Evolutionary conservation across 2,113 vertebrate species (phyloP).

Genomic region (Bettongia penicillata): DNA sequence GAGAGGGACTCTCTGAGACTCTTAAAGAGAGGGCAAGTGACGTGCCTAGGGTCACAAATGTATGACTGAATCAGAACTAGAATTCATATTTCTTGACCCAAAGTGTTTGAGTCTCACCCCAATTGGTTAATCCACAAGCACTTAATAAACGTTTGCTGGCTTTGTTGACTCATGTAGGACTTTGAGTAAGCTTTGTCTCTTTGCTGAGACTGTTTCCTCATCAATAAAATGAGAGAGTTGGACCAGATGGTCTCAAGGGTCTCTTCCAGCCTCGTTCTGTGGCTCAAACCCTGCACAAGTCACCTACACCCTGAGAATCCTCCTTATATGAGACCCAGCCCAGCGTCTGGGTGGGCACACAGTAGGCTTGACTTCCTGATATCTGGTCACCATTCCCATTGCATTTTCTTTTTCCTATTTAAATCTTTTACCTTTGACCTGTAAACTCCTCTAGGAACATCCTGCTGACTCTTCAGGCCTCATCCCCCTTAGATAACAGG

Average conservation of each 20-base stretch:
- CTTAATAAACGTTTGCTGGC: background rate
- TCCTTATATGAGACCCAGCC: background rate
- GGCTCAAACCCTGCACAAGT: background rate
- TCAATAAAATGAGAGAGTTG: background rate
- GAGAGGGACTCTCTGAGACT: background rate
- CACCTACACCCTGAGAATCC: no score
- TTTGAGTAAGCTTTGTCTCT: background rate
- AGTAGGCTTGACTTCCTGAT: background rate
- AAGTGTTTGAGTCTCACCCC: background rate
- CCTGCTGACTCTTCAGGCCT: no score
- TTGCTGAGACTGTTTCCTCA: background rate
- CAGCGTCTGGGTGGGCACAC: no score
- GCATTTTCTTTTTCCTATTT: no score
- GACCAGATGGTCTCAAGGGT: no score
- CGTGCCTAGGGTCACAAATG: background rate
- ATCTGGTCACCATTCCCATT: no score
- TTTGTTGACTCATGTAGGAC: no score
- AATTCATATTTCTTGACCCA: background rate
- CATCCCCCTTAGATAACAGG: no score
- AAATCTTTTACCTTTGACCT: background rate
- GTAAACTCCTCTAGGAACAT: background rate
- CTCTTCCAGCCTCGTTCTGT: background rate
- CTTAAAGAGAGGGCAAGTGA: background rate
- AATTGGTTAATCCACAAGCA: background rate
- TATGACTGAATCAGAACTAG: background rate